phyloP scores from a whole-genome alignment of 2,888 invertebrate species.

The Pristionchus exspectatus region DNA sequence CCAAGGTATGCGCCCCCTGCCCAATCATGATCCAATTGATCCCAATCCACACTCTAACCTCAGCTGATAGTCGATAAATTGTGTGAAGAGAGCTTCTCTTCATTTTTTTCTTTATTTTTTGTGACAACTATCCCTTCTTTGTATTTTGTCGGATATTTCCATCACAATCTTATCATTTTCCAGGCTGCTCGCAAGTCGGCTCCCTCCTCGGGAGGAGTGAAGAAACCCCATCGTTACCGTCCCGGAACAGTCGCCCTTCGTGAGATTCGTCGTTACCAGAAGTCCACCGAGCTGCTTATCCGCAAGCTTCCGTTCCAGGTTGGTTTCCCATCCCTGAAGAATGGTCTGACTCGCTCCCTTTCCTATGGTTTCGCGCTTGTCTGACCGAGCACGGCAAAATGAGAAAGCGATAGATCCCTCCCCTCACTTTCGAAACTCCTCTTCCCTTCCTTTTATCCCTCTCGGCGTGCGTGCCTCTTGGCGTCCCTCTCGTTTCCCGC shows the following conservation, averaged over 20 bases:
- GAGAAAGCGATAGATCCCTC: not conserved
- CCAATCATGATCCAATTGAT: not conserved
- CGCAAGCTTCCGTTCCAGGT: slow-evolving; percentile 70
- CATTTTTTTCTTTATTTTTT: not conserved
- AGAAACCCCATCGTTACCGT: slow-evolving; percentile 96
- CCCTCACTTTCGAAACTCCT: no score
- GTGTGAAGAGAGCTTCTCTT: not conserved
- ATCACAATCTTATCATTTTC: not conserved
- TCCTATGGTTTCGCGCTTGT: no score
- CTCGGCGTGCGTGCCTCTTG: not conserved
- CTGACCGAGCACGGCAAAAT: no score
- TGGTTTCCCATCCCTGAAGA: no score
- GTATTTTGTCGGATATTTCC: not conserved
- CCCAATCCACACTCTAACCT: not conserved
- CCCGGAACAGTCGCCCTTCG: slow-evolving; percentile 96
- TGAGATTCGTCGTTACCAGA: slow-evolving; percentile 97
- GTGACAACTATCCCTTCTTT: not conserved
- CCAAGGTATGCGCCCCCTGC: slow-evolving; percentile 82
- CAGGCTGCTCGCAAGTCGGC: slow-evolving; percentile 93
- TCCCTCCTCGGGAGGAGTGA: slow-evolving; percentile 90
- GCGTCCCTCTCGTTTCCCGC: not conserved
- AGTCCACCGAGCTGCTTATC: slow-evolving; percentile 87
- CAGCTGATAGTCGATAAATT: not conserved
- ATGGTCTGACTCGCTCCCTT: no score
- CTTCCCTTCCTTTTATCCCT: not conserved